Conservation (phyloP, 1,140 invertebrate species). For the Nephotettix cincticeps region DNA sequence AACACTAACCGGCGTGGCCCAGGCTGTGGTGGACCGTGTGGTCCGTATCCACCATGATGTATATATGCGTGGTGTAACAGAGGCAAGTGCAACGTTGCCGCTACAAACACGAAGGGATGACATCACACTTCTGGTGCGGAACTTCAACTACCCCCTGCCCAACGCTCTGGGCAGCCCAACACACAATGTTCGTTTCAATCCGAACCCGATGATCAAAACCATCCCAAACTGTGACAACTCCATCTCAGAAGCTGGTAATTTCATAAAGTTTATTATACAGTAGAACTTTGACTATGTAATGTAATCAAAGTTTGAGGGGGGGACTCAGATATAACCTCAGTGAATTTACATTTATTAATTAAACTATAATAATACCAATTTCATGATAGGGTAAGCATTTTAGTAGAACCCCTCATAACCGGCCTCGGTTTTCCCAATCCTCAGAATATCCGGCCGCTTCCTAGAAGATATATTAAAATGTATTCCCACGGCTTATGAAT, state of each 20-base stretch:
- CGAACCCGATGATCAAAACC: slow-evolving; percentile 11
- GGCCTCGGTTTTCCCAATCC: no score
- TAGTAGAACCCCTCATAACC: no score
- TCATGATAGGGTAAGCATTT: no score
- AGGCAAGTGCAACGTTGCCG: slow-evolving; percentile 6
- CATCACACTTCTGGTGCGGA: slow-evolving; percentile 81
- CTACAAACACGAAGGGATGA: slow-evolving; percentile 62
- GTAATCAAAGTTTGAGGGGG: no score
- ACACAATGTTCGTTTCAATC: slow-evolving; percentile 49
- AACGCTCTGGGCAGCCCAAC: slow-evolving; percentile 59
- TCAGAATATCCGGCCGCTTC: no score
- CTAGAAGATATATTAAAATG: no score
- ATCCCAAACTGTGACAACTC: slow-evolving; percentile 3
- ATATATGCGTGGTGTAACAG: slow-evolving; percentile 57
- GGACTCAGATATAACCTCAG: no score
- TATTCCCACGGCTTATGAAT: no score
- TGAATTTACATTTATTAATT: no score
- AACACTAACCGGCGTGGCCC: slow-evolving; percentile 78
- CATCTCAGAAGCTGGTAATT: neutral
- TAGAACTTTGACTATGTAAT: no score
- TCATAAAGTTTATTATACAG: no score
- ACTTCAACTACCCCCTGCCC: slow-evolving; percentile 80
- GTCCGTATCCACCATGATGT: slow-evolving; percentile 80
- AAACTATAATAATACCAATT: no score
- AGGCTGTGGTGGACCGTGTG: slow-evolving; percentile 84